These are phyloP conservation scores for Zelostemma sp. DNA, from an alignment of 1,140 invertebrate species.

Conservation along the genomic window DNA sequence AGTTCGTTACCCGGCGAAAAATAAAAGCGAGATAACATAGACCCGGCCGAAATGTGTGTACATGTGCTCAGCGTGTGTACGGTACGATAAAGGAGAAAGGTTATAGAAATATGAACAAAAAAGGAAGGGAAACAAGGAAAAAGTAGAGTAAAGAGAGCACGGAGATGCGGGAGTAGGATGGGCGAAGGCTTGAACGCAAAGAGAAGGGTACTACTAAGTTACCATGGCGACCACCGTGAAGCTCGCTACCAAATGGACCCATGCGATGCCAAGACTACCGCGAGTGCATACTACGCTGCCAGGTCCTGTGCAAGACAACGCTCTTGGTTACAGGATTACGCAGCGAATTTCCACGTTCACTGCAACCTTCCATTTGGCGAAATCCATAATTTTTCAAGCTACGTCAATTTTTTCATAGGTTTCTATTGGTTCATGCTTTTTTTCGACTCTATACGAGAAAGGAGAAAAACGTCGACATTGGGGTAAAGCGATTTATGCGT, in stretches of 20 bases:
- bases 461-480: conserved; percentile 28
- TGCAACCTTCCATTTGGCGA: no score
- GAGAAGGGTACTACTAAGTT: conserved; percentile 60
- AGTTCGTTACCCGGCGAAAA: not conserved
- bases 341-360: conserved; percentile 44
- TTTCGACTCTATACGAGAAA: no score
- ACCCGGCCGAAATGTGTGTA: not conserved
- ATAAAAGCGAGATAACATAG: not conserved
- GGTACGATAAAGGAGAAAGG: conserved; percentile 18
- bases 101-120: conserved; percentile 26
- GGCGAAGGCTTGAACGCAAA: conserved; percentile 43
- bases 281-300: conserved; percentile 41
- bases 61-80: conserved; percentile 14
- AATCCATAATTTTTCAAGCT: no score
- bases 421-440: no score
- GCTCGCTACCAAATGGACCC: conserved; percentile 60
- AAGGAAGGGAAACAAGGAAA: conserved; percentile 14
- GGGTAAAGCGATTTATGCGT: conserved; percentile 44
- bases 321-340: conserved; percentile 36
- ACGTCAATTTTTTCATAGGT: no score
- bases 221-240: conserved; percentile 61
- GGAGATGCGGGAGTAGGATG: conserved; percentile 28
- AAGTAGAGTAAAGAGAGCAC: conserved; percentile 14
- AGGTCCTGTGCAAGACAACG: conserved; percentile 28
- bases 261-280: conserved; percentile 54